A percentile compares a stretch with the other conserved stretches of the same genome.
These are phyloP conservation scores for Saccopteryx leptura DNA, from an alignment of 2,113 vertebrate genomes.

Conservation along the genomic window DNA sequence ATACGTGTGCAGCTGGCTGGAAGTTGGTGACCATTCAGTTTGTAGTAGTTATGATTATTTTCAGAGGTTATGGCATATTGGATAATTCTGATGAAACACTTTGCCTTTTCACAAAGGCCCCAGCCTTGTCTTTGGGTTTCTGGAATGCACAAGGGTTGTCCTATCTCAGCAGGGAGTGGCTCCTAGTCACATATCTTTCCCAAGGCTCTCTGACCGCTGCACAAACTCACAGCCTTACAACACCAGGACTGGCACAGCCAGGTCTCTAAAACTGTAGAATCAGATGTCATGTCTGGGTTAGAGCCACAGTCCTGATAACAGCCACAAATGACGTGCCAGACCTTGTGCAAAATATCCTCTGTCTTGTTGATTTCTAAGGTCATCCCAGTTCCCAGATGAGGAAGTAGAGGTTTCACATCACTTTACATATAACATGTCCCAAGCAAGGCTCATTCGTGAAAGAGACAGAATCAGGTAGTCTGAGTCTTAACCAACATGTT, in stretches of 20 bases:
- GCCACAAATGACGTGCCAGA: accelerated
- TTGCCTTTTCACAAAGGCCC: background rate
- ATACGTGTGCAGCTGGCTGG: background rate
- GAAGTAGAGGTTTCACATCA: background rate
- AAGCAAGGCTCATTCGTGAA: background rate
- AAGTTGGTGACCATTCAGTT: background rate
- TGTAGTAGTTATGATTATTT: background rate
- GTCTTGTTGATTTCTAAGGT: background rate
- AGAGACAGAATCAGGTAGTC: background rate
- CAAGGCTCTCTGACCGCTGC: background rate
- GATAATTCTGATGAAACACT: background rate
- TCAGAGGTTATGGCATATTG: background rate
- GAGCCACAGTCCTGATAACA: background rate
- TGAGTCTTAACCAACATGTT: background rate
- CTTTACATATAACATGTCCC: background rate
- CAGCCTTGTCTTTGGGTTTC: background rate
- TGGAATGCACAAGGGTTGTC: background rate
- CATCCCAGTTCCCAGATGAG: background rate
- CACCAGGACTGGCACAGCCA: background rate
- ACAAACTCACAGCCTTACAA: background rate
- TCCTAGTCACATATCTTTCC: background rate
- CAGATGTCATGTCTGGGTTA: background rate
- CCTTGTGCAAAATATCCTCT: background rate
- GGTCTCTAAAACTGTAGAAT: background rate
- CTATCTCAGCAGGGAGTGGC: background rate